Conservation (phyloP, 1,140 invertebrate genomes). For the Pseudomyrmex concolor region DNA sequence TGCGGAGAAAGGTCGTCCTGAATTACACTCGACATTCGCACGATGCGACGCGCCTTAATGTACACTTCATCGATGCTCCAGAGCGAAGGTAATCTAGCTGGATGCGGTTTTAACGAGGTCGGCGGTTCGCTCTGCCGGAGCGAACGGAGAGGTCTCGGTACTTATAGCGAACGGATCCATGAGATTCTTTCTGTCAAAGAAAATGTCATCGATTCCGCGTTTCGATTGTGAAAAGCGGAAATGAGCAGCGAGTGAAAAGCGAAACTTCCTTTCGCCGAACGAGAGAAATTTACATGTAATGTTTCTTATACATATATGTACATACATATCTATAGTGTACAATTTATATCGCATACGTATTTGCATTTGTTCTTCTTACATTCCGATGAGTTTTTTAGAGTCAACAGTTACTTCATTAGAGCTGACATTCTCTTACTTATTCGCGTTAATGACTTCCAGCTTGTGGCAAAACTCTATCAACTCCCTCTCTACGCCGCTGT, state of each 20-base stretch:
- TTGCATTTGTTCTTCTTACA: too few relatives aligned
- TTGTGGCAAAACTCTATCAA: conserved; percentile 13
- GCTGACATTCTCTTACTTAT: too few relatives aligned
- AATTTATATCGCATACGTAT: too few relatives aligned
- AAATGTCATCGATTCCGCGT: conserved; percentile 17
- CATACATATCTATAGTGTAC: too few relatives aligned
- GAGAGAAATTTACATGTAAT: neutral
- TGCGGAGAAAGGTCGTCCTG: conserved; percentile 30
- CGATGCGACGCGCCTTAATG: conserved; percentile 53
- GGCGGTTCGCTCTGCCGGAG: neutral
- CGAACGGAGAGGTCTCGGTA: neutral
- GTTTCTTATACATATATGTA: neutral
- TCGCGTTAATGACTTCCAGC: conserved; percentile 12
- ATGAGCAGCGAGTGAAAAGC: neutral
- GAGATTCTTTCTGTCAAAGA: conserved; percentile 19
- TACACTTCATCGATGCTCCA: conserved; percentile 32
- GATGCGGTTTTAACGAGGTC: conserved; percentile 64
- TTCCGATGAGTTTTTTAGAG: too few relatives aligned
- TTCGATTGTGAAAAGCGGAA: conserved; percentile 7
- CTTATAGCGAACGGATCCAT: neutral
- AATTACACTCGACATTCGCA: conserved; percentile 30
- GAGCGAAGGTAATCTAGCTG: conserved; percentile 43
- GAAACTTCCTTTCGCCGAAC: neutral
- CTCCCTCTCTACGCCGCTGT: neutral
- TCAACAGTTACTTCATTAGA: too few relatives aligned